Percentiles rank a stretch among this genome's conserved stretches.
phyloP scores from a whole-genome alignment of 2,888 invertebrate genomes.

The Harpagoxenus sublaevis region DNA sequence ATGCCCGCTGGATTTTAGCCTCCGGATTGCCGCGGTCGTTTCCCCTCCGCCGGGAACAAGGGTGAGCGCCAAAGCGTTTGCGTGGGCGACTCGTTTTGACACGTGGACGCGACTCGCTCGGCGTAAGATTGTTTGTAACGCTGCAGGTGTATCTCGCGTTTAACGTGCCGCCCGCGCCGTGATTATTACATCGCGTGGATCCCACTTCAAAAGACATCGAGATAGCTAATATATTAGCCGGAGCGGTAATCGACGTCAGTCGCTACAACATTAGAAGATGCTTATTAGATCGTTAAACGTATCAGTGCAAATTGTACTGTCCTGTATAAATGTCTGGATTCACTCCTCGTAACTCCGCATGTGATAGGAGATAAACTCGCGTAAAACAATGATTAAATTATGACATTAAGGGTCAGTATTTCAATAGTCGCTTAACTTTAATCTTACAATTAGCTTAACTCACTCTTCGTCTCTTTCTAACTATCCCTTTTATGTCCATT shows the following conservation, averaged over 20 bases:
- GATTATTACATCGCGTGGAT: constrained; percentile 14
- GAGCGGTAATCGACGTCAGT: not conserved
- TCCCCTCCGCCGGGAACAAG: not conserved
- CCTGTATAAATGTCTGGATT: not conserved
- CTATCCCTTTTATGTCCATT: too few relatives aligned
- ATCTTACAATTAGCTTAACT: too few relatives aligned
- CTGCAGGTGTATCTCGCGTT: not conserved
- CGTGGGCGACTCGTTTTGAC: not conserved
- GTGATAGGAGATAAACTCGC: not conserved
- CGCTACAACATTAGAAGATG: not conserved
- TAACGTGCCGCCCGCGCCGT: not conserved
- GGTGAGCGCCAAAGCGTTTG: not conserved
- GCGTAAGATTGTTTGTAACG: not conserved
- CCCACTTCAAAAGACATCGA: not conserved
- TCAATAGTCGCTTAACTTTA: too few relatives aligned
- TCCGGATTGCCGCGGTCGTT: not conserved
- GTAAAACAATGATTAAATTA: not conserved
- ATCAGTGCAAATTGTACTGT: not conserved
- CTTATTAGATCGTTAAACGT: not conserved
- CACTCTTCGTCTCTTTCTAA: too few relatives aligned
- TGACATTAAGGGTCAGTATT: not conserved
- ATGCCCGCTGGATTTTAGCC: constrained; percentile 5
- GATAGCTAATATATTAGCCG: not conserved
- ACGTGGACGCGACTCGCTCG: not conserved
- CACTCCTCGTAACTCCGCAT: not conserved